phyloP scores from a whole-genome alignment of 2,797 vertebrate genomes.

The Cichlasoma orientale region DNA sequence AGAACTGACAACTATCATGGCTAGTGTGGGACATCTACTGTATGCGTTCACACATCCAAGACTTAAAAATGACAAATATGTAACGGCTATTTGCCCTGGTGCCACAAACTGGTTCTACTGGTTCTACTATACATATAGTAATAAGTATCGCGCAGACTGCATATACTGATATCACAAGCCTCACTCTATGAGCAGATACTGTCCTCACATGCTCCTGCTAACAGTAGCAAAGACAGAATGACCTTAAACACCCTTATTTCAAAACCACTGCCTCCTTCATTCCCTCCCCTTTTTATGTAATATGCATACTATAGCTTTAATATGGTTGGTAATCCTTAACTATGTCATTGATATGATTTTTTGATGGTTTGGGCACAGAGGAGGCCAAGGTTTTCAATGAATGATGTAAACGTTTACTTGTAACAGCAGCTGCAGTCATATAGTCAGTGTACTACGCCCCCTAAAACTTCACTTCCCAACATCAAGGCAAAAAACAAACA shows the following conservation, averaged over 20 bases:
- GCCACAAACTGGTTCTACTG: neutral
- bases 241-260: constrained; percentile 62
- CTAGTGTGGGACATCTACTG: neutral
- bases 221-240: constrained; percentile 24
- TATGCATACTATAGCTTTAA: neutral
- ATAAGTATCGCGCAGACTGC: neutral
- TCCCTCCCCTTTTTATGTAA: constrained; percentile 1
- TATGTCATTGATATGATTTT: accelerated
- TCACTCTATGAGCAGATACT: constrained; percentile 2
- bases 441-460: neutral
- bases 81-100: neutral
- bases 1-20: neutral
- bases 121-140: neutral
- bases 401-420: neutral
- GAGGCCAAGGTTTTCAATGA: accelerated
- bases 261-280: constrained; percentile 43
- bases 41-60: constrained; percentile 9
- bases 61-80: neutral
- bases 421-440: neutral
- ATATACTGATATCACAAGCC: neutral
- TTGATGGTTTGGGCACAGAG: accelerated
- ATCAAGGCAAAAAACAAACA: neutral
- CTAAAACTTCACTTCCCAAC: accelerated
- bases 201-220: neutral
- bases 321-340: neutral